Conservation (phyloP, 1,140 invertebrate genomes). For the Mya arenaria region DNA sequence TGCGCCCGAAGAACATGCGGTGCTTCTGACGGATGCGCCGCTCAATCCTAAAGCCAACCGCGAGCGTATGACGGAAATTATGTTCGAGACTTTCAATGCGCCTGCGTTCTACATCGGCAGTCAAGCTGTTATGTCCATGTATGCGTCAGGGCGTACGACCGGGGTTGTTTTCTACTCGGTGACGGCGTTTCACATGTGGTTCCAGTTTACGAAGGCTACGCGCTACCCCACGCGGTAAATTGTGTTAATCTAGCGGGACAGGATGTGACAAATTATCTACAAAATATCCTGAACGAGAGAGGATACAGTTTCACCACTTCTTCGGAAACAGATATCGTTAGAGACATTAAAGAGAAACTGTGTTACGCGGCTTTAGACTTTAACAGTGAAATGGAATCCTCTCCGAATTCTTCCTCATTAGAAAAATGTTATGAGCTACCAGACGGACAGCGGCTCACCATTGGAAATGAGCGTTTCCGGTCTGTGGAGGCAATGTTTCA, state of each 20-base stretch:
- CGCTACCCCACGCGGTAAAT: constrained; percentile 90
- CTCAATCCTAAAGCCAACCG: constrained; percentile 77
- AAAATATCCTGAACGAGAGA: constrained; percentile 97
- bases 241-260: constrained; percentile 95
- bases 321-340: constrained; percentile 84
- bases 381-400: constrained; percentile 97
- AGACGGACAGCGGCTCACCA: constrained; percentile 82
- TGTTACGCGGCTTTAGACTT: constrained; percentile 79
- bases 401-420: constrained; percentile 77
- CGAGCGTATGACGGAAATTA: constrained; percentile 83
- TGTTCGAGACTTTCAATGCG: constrained; percentile 46
- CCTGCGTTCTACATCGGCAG: constrained; percentile 49
- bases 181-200: constrained; percentile 94
- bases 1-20: constrained; percentile 79
- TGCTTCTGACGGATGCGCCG: constrained; percentile 76
- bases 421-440: constrained; percentile 61
- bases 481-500: constrained; percentile 88
- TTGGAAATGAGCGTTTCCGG: constrained; percentile 88
- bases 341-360: constrained; percentile 89
- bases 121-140: constrained; percentile 39
- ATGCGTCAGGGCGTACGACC: constrained; percentile 32
- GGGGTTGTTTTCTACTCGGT: constrained; percentile 89
- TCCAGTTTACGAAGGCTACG: constrained; percentile 92
- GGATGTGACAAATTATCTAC: constrained; percentile 97
- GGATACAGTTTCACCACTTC: constrained; percentile 93